phyloP scores from a whole-genome alignment of 1,140 invertebrate genomes.

The Drosophila ercepeae region DNA sequence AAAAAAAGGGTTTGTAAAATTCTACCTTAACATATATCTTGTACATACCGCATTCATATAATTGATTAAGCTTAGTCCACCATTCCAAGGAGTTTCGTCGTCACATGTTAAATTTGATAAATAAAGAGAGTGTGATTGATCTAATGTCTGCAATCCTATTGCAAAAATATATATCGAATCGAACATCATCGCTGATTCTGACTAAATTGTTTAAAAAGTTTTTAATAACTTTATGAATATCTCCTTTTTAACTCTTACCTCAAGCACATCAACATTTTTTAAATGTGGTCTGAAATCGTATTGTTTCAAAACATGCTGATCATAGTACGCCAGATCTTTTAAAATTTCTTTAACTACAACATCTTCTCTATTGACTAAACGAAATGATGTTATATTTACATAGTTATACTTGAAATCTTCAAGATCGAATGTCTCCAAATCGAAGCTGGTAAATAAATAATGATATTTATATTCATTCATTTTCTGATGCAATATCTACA shows the following conservation, averaged over 20 bases:
- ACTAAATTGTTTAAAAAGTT: conserved; percentile 86
- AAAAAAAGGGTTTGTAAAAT: too few relatives aligned
- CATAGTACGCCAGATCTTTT: conserved; percentile 89
- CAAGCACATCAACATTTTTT: conserved; percentile 37
- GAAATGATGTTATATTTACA: conserved; percentile 96
- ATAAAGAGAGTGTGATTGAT: conserved; percentile 84
- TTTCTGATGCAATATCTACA: conserved; percentile 94
- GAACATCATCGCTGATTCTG: conserved; percentile 94
- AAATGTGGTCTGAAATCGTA: conserved; percentile 4
- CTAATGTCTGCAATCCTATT: conserved; percentile 90
- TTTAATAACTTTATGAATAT: neutral
- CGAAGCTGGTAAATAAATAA: conserved; percentile 96
- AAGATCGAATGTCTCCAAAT: conserved; percentile 95
- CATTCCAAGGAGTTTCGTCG: conserved; percentile 91
- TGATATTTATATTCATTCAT: conserved; percentile 98
- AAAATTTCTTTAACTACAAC: conserved; percentile 90
- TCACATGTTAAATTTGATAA: conserved; percentile 93
- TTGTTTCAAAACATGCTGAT: conserved; percentile 18
- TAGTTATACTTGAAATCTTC: conserved; percentile 97
- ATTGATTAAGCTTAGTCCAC: conserved; percentile 94
- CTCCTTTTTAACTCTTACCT: conserved; percentile 38
- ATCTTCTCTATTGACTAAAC: conserved; percentile 92
- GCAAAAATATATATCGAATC: conserved; percentile 96
- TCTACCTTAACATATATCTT: too few relatives aligned
- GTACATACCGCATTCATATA: conserved; percentile 94